These are phyloP conservation scores for Altica lythri DNA, from an alignment of 2,888 invertebrate genomes.

Conservation along the genomic window DNA sequence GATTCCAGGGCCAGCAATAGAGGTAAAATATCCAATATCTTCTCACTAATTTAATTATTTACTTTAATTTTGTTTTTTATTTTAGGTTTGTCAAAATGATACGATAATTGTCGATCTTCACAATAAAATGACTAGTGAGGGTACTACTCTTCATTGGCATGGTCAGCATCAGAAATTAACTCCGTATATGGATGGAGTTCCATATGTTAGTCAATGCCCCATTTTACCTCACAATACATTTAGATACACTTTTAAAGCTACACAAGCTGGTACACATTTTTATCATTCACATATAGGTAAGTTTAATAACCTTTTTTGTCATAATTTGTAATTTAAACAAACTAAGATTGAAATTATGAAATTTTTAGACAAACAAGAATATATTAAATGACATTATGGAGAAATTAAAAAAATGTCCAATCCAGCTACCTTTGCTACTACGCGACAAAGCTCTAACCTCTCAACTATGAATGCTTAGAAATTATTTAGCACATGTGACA, in stretches of 20 bases:
- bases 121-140: constrained; percentile 78
- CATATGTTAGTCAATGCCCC: constrained; percentile 84
- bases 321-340: too few species aligned
- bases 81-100: constrained; percentile 84
- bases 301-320: too few species aligned
- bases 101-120: constrained; percentile 80
- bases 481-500: too few species aligned
- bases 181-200: constrained; percentile 90
- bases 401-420: too few species aligned
- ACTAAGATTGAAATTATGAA: too few species aligned
- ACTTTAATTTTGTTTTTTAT: constrained; percentile 19
- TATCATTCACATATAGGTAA: constrained; percentile 77
- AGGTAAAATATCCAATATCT: constrained; percentile 61
- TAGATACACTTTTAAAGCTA: constrained; percentile 75
- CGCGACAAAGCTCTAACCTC: not conserved
- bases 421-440: too few species aligned
- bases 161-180: constrained; percentile 79
- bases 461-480: too few species aligned
- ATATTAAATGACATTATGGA: too few species aligned
- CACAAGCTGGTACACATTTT: constrained; percentile 80
- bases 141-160: constrained; percentile 91
- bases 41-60: not conserved
- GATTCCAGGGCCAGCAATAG: constrained; percentile 85
- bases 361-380: not conserved
- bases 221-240: constrained; percentile 76